Evolutionary conservation across 2,888 invertebrate species (phyloP), one percentile per base, ranked within the genome.

Genomic region (Automeris io): DNA sequence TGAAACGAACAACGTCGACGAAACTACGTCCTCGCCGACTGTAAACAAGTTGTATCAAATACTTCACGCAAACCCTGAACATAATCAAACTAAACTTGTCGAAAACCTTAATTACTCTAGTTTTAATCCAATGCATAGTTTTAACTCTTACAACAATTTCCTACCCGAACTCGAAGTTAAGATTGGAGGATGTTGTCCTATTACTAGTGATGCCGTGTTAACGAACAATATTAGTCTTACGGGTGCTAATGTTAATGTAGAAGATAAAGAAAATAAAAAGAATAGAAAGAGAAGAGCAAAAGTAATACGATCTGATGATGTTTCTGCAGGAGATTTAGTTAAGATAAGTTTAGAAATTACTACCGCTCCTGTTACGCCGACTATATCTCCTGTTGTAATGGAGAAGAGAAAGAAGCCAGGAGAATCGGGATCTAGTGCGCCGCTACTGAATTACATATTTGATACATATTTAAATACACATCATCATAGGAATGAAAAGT

Each of bases 391-490:
- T 2, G 33, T 65, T 12, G 49, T 51, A 11, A 46, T 67, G 48
- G 82, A 81, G 39, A 70, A 74, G 39, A 65, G 70, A 48, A 57
- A 72, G 12, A 85, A 78, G 43, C 71, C 75, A 6, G 81, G 82
- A 0, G 86, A 85, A 40, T 68, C 78, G 0, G 85, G 85, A 0
- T 83, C 86, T 0, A 83, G 78, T 47, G 76, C 86, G 0, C 85
- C 85, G 0, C 50, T 86, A 9, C 66, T 86, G 18, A 86, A 86
- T 54, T 85, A 85, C 46, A 86, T 86, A 54, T 86, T 85, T 45
- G 86, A 86, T 52, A 74, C 85, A 2, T 82, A 85, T 51, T 74
- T 82, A 1, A 83, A 79, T 48, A 72, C 77, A 37, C 85, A 86
- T 57, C 76, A 79, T 8, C 83, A 83, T 45, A 74, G 73, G 41